Conservation (phyloP, 2,888 invertebrate genomes). For the Sphecodes monilicornis region DNA sequence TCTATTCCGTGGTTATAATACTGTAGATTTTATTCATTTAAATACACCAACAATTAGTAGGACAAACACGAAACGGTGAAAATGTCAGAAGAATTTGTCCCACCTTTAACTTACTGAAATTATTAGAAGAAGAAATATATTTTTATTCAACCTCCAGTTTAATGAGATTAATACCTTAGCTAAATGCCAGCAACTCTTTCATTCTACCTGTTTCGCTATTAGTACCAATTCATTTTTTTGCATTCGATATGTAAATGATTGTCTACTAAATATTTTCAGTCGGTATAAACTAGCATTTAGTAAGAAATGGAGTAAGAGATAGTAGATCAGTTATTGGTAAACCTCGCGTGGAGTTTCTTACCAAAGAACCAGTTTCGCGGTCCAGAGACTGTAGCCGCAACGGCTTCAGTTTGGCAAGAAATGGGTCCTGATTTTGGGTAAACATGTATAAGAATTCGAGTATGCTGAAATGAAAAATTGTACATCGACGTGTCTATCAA, state of each 20-base stretch:
- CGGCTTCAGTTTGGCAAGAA: not conserved
- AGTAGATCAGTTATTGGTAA: not conserved
- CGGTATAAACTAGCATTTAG: not conserved
- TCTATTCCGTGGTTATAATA: too few species aligned
- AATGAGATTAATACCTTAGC: not conserved
- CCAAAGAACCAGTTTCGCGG: conserved; percentile 8
- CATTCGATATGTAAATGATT: not conserved
- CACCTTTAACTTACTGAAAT: too few species aligned
- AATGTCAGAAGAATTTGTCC: too few species aligned
- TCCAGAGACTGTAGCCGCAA: not conserved
- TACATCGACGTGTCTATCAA: conserved; percentile 49
- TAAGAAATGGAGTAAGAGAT: not conserved
- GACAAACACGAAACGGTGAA: too few species aligned
- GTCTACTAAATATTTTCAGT: not conserved
- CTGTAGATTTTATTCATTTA: too few species aligned
- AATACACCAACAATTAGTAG: too few species aligned
- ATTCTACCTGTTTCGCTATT: not conserved
- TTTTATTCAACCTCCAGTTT: too few species aligned
- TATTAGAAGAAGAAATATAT: too few species aligned
- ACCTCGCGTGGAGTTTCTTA: not conserved
- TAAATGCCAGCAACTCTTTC: not conserved
- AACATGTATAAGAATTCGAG: not conserved
- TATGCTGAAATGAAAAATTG: conserved; percentile 41
- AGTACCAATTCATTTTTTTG: not conserved
- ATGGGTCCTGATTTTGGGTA: not conserved